Percentiles rank a stretch among this genome's conserved stretches.
These are phyloP conservation scores for Eilema depressum DNA, from an alignment of 2,888 invertebrate genomes.

Conservation along the genomic window DNA sequence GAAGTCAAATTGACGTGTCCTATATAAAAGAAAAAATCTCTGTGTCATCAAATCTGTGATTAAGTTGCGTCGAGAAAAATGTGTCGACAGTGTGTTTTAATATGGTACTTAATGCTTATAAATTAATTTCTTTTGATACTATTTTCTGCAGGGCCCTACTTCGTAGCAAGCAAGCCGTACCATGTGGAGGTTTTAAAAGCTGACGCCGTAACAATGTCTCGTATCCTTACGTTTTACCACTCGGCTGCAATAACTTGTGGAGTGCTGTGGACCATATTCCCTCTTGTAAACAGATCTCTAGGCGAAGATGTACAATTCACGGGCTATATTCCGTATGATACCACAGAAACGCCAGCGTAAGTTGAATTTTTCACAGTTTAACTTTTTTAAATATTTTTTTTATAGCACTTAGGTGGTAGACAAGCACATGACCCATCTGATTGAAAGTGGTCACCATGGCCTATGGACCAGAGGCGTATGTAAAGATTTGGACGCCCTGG, in stretches of 20 bases:
- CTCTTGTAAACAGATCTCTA: conserved; percentile 64
- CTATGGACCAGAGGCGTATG: too few relatives aligned
- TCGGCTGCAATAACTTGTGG: conserved; percentile 57
- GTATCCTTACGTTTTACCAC: conserved; percentile 64
- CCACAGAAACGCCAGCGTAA: conserved; percentile 61
- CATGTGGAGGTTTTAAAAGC: conserved; percentile 62
- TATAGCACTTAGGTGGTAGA: too few relatives aligned
- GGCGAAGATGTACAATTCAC: conserved; percentile 66
- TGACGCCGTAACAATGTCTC: conserved; percentile 65
- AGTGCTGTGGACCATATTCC: conserved; percentile 63
- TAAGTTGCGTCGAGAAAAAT: conserved; percentile 8
- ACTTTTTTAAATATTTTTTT: too few relatives aligned
- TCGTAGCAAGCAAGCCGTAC: conserved; percentile 58
- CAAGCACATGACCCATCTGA: too few relatives aligned
- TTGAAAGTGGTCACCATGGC: too few relatives aligned
- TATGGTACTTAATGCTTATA: neutral
- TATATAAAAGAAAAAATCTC: too few relatives aligned
- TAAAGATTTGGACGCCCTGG: too few relatives aligned
- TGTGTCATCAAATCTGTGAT: conserved; percentile 1
- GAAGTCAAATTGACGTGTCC: too few relatives aligned
- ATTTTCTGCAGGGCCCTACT: conserved; percentile 60
- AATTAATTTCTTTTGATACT: neutral
- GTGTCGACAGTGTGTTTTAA: neutral
- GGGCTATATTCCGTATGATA: conserved; percentile 76
- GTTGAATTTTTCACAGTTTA: conserved; percentile 37